These are phyloP conservation scores for Leptinotarsa texana DNA, from an alignment of 1,140 invertebrate species.

Conservation along the genomic window DNA sequence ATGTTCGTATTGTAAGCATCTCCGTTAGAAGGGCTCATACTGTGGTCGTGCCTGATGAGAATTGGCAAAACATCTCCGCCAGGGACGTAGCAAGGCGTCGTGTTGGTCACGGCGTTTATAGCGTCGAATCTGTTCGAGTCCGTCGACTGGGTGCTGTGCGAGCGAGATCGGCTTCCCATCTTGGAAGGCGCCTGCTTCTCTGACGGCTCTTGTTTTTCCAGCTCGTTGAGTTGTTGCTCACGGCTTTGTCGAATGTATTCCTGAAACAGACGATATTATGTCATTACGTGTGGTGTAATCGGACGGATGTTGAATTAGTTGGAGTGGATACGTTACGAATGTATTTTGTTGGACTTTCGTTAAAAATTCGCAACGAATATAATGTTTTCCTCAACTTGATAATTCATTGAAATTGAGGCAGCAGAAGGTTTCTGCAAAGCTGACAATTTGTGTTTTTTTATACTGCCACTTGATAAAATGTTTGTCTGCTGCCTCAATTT, in stretches of 20 bases:
- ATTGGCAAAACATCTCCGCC: slow-evolving; percentile 58
- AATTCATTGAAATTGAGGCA: too few species aligned
- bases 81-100: slow-evolving; percentile 58
- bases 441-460: too few species aligned
- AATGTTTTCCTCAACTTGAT: too few species aligned
- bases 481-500: too few species aligned
- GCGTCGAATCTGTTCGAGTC: slow-evolving; percentile 50
- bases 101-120: slow-evolving; percentile 40
- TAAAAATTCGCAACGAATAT: too few species aligned
- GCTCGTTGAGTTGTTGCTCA: slow-evolving; percentile 72
- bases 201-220: slow-evolving; percentile 58
- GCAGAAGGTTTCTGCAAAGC: too few species aligned
- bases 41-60: slow-evolving; percentile 50
- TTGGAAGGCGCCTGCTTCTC: slow-evolving; percentile 34
- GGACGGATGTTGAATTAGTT: background rate
- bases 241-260: slow-evolving; percentile 79
- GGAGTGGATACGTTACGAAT: background rate
- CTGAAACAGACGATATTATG: slow-evolving; percentile 56
- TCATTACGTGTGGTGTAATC: background rate
- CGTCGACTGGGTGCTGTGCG: slow-evolving; percentile 48
- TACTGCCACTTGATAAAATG: too few species aligned
- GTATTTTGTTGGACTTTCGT: too few species aligned
- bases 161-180: slow-evolving; percentile 34
- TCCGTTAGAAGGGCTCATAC: slow-evolving; percentile 46
- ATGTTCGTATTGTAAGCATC: slow-evolving; percentile 49